These are phyloP conservation scores for Terebella lapidaria DNA, from an alignment of 2,888 invertebrate genomes.

Conservation along the genomic window DNA sequence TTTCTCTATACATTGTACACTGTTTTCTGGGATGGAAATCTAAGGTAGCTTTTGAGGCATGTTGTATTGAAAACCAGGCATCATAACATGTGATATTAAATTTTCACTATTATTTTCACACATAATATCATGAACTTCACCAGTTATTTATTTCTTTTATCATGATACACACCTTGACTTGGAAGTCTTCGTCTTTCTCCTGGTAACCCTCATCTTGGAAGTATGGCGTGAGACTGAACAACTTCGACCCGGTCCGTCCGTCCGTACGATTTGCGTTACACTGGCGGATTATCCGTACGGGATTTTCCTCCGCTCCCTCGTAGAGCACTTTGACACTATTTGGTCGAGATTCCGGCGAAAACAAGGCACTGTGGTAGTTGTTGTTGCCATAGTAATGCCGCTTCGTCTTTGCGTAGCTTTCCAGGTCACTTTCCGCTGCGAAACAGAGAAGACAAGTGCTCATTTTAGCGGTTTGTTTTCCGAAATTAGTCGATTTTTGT, in stretches of 20 bases:
- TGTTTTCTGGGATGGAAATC: too few relatives aligned
- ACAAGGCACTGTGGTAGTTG: constrained; percentile 68
- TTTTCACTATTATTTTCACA: neutral
- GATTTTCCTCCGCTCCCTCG: constrained; percentile 65
- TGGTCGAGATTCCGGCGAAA: constrained; percentile 71
- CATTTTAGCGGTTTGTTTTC: neutral
- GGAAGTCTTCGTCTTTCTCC: constrained; percentile 1
- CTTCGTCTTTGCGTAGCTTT: constrained; percentile 66
- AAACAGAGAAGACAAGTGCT: constrained; percentile 42
- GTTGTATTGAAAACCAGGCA: neutral
- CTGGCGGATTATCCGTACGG: constrained; percentile 32
- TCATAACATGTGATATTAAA: neutral
- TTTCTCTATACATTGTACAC: too few relatives aligned
- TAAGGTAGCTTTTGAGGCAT: neutral
- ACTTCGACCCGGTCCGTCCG: constrained; percentile 14
- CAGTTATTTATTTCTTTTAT: neutral
- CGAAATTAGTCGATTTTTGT: too few relatives aligned
- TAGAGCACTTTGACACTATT: constrained; percentile 72
- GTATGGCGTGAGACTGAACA: constrained; percentile 9
- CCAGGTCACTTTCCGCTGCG: constrained; percentile 88
- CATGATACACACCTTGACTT: neutral
- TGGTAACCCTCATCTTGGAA: constrained; percentile 9
- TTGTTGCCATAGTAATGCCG: constrained; percentile 65
- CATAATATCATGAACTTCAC: too few relatives aligned
- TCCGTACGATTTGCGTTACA: constrained; percentile 17